These are phyloP conservation scores for Agrochola circellaris DNA, from an alignment of 2,888 invertebrate species.

Conservation along the genomic window DNA sequence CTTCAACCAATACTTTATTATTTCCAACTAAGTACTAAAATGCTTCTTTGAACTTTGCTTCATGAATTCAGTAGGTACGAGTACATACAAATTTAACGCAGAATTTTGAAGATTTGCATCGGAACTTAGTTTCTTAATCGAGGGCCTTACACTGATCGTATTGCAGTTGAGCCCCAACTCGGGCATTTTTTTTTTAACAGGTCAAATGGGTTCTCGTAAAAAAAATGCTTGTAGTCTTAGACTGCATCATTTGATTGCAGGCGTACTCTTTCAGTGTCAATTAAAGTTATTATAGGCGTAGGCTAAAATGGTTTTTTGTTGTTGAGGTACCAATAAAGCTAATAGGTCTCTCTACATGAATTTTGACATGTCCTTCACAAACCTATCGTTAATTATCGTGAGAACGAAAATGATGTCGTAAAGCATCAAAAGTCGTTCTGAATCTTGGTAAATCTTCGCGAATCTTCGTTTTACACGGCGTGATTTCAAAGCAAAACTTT, in stretches of 20 bases:
- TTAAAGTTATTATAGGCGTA: background rate
- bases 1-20: slow-evolving; percentile 4
- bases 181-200: background rate
- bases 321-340: background rate
- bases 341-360: background rate
- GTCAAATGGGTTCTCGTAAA: background rate
- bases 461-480: slow-evolving; percentile 9
- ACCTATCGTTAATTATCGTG: background rate
- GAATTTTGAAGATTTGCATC: background rate
- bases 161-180: no score
- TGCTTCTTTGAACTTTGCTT: background rate
- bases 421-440: background rate
- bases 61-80: slow-evolving; percentile 1
- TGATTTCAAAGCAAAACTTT: slow-evolving; percentile 18
- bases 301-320: background rate
- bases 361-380: background rate
- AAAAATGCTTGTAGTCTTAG: background rate
- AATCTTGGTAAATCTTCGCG: slow-evolving; percentile 16
- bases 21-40: background rate
- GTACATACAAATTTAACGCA: background rate
- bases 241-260: background rate
- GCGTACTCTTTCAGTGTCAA: background rate
- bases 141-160: background rate
- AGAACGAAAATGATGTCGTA: background rate
- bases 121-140: background rate